Evolutionary conservation across 2,888 invertebrate genomes (phyloP).

Genomic region (Vesta saturnalis): DNA sequence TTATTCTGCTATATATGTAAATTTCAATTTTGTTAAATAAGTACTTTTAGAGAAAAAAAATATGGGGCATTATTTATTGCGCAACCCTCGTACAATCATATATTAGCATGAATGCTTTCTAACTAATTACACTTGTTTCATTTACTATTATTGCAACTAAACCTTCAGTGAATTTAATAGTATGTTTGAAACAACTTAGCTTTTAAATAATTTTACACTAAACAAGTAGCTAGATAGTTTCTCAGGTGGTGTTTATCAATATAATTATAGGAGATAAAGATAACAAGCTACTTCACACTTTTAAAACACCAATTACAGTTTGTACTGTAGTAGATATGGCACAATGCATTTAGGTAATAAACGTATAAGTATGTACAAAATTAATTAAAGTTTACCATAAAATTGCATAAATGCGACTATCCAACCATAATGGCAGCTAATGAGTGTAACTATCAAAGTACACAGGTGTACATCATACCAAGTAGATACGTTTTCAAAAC

Average conservation of each 20-base stretch:
- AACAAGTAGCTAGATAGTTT: not conserved
- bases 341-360: constrained; percentile 2
- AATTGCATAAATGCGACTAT: constrained; percentile 8
- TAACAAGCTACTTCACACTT: not conserved
- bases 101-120: no score
- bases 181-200: no score
- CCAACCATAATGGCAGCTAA: constrained; percentile 13
- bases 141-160: no score
- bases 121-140: no score
- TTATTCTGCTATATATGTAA: no score
- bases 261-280: not conserved
- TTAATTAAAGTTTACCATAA: constrained; percentile 10
- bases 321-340: not conserved
- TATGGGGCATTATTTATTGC: no score
- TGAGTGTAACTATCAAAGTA: constrained; percentile 29
- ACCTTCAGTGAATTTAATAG: no score
- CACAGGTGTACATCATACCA: constrained; percentile 30
- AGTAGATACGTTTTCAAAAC: constrained; percentile 27
- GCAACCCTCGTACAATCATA: no score
- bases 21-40: no score
- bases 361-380: constrained; percentile 3
- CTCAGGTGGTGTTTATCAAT: not conserved
- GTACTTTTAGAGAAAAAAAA: no score
- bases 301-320: constrained; percentile 4
- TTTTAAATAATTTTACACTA: not conserved